phyloP scores from a whole-genome alignment of 2,113 vertebrate genomes.

The Hirundichthys speculiger region DNA sequence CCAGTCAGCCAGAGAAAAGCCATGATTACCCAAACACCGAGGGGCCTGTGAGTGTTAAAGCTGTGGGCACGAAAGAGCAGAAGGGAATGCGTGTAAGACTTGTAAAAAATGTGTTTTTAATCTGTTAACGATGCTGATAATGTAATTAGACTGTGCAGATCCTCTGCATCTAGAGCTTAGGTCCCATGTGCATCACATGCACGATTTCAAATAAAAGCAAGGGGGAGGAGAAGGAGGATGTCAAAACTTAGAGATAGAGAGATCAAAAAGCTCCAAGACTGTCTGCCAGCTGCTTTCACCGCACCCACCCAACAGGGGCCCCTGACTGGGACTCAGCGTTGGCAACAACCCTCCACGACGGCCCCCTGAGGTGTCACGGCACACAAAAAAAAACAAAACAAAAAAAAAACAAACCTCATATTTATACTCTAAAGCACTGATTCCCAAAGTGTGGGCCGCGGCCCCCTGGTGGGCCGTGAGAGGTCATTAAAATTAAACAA shows the following conservation, averaged over 20 bases:
- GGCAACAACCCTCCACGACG: conserved; percentile 2
- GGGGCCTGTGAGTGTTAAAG: not conserved
- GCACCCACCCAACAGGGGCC: too few species aligned
- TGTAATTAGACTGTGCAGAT: not conserved
- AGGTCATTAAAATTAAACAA: too few species aligned
- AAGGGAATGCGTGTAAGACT: not conserved
- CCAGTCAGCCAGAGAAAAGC: conserved; percentile 21
- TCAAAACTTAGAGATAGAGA: conserved; percentile 34
- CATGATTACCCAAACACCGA: conserved; percentile 12
- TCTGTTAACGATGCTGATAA: conserved; percentile 6
- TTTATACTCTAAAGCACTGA: conserved; percentile 23
- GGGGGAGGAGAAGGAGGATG: conserved; percentile 45
- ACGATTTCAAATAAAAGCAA: conserved; percentile 21
- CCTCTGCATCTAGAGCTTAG: conserved; percentile 5
- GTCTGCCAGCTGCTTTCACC: conserved; percentile 47
- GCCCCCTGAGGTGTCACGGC: too few species aligned
- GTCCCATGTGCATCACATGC: not conserved
- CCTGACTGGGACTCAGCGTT: conserved; percentile 12
- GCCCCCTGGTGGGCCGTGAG: too few species aligned
- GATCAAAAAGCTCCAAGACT: conserved; percentile 51
- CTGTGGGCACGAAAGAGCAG: too few species aligned
- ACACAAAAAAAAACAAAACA: too few species aligned
- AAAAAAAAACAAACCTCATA: not conserved
- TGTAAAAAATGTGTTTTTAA: not conserved
- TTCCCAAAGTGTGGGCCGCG: too few species aligned